phyloP scores from a whole-genome alignment of 2,113 vertebrate species.

The Takifugu flavidus region DNA sequence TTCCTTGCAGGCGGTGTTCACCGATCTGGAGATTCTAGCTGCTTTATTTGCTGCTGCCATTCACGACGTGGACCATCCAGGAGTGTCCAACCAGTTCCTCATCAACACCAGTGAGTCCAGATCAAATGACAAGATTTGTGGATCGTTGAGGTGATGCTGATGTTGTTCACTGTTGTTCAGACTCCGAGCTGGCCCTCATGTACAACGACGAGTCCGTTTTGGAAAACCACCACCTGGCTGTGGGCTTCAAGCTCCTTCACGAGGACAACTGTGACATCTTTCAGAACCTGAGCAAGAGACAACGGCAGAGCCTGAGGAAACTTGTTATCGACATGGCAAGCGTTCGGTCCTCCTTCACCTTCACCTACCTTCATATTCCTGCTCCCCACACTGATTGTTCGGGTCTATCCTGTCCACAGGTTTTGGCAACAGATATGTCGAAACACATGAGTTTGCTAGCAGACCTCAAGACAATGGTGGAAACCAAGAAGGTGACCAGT shows the following conservation, averaged over 20 bases:
- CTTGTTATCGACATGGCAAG: slow-evolving; percentile 94
- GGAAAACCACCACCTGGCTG: slow-evolving; percentile 93
- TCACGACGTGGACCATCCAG: slow-evolving; percentile 94
- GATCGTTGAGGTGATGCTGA: neutral
- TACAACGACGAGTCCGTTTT: slow-evolving; percentile 94
- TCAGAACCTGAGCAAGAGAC: slow-evolving; percentile 88
- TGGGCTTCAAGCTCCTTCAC: slow-evolving; percentile 93
- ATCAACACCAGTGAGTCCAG: slow-evolving; percentile 89
- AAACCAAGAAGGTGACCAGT: slow-evolving; percentile 95
- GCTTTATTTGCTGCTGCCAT: slow-evolving; percentile 91
- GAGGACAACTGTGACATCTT: slow-evolving; percentile 96
- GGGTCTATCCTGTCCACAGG: slow-evolving; percentile 63
- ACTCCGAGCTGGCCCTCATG: slow-evolving; percentile 93
- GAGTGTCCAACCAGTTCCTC: slow-evolving; percentile 94
- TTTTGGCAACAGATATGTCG: slow-evolving; percentile 94
- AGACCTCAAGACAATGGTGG: slow-evolving; percentile 94
- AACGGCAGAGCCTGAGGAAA: slow-evolving; percentile 88
- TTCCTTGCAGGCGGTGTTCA: slow-evolving; percentile 84
- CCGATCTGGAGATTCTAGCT: slow-evolving; percentile 89
- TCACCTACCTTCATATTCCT: neutral
- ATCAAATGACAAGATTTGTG: neutral
- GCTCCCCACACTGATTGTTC: neutral
- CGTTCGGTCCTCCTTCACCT: neutral
- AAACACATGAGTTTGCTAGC: slow-evolving; percentile 95
- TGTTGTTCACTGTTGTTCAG: slow-evolving; percentile 57